These are phyloP conservation scores for Aurelia coerulea DNA, from an alignment of 30 jellyfish, hydroid and myxozoan species.

Conservation along the genomic window DNA sequence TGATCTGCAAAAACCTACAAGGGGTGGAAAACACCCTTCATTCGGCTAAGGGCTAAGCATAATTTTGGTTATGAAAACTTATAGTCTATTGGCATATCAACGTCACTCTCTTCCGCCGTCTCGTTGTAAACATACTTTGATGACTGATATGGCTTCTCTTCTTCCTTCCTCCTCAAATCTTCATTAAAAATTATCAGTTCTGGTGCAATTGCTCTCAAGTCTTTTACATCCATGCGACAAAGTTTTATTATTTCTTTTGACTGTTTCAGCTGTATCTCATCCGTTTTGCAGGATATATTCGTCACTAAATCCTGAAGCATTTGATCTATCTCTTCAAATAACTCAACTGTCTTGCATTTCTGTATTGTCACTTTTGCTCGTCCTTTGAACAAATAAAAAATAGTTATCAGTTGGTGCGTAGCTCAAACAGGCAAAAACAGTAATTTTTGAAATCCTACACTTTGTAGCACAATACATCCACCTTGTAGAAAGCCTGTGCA, in stretches of 20 bases:
- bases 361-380: slow-evolving; percentile 11
- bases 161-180: background rate
- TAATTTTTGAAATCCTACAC: too few relatives aligned
- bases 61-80: background rate
- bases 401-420: background rate
- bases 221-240: slow-evolving; percentile 27
- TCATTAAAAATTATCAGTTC: slow-evolving; percentile 26
- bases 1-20: too few relatives aligned
- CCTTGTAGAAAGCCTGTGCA: too few relatives aligned
- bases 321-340: background rate
- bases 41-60: too few relatives aligned
- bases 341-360: background rate
- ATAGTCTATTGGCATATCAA: slow-evolving; percentile 40
- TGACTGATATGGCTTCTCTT: background rate
- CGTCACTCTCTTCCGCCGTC: slow-evolving; percentile 6
- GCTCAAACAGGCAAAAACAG: too few relatives aligned
- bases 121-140: background rate
- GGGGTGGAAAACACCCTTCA: too few relatives aligned
- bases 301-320: background rate
- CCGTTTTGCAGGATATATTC: background rate
- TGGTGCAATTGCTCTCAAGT: slow-evolving; percentile 27
- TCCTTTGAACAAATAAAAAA: background rate
- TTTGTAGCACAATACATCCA: too few relatives aligned
- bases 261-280: slow-evolving; percentile 16
- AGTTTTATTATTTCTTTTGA: slow-evolving; percentile 20